These are phyloP conservation scores for Pollenia angustigena DNA, from an alignment of 2,888 invertebrate species.

Conservation along the genomic window DNA sequence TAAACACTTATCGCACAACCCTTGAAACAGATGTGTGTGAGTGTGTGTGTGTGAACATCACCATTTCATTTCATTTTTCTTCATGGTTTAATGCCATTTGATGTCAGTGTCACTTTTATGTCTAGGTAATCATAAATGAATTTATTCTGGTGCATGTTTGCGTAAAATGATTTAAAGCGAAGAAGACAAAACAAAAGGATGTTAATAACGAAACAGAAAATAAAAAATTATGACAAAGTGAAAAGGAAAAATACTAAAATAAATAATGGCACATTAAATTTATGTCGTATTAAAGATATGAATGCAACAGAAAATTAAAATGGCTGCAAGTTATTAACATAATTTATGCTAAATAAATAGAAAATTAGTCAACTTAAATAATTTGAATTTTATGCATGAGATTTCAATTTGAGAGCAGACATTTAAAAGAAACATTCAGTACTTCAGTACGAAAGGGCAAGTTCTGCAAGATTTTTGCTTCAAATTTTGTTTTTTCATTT, in stretches of 20 bases:
- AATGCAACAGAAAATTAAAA: background rate
- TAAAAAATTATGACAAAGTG: background rate
- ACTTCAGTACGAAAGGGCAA: no score
- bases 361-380: no score
- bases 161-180: slow-evolving; percentile 23
- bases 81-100: slow-evolving; percentile 54
- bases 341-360: background rate
- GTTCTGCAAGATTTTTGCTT: no score
- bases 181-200: slow-evolving; percentile 19
- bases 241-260: background rate
- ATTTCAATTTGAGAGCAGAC: no score
- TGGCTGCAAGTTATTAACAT: background rate
- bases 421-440: no score
- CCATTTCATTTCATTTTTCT: slow-evolving; percentile 4
- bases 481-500: no score
- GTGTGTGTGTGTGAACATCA: background rate
- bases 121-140: slow-evolving; percentile 39
- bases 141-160: slow-evolving; percentile 18
- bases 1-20: background rate
- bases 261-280: slow-evolving; percentile 6
- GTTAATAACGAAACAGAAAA: background rate
- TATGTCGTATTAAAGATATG: background rate
- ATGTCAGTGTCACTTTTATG: slow-evolving; percentile 53
- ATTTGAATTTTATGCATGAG: no score
- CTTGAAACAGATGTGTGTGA: background rate